Conservation (phyloP, 2,888 invertebrate genomes). For the Lasioglossum zephyrum region DNA sequence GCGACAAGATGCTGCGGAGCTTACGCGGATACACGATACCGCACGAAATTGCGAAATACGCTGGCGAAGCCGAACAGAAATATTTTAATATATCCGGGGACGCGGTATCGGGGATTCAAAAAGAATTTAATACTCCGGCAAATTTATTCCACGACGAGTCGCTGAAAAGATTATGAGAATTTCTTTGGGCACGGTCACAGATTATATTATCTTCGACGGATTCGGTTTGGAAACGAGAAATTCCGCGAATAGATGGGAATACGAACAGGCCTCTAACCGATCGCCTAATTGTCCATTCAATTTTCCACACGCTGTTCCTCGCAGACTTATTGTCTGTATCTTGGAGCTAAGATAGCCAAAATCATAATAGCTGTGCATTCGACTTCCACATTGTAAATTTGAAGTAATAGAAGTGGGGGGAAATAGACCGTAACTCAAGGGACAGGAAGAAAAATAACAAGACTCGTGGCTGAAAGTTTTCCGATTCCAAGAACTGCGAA, state of each 20-base stretch:
- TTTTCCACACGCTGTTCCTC: background rate
- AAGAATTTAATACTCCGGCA: constrained; percentile 2
- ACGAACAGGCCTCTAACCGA: background rate
- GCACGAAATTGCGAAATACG: constrained; percentile 30
- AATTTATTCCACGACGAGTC: constrained; percentile 1
- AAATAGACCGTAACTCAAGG: background rate
- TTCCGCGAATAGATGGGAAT: background rate
- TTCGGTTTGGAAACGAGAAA: background rate
- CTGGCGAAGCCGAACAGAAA: constrained; percentile 33
- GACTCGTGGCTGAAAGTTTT: background rate
- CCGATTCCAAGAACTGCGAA: background rate
- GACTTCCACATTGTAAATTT: background rate
- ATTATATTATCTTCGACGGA: background rate
- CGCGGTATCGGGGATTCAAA: background rate
- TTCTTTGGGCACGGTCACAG: background rate
- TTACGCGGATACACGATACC: constrained; percentile 8
- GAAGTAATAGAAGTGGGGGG: background rate
- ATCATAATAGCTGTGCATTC: background rate
- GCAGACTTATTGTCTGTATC: background rate
- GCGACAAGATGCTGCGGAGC: constrained; percentile 9
- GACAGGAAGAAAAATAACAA: background rate
- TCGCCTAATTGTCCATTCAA: background rate
- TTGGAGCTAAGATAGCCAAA: background rate
- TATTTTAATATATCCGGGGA: constrained; percentile 42
- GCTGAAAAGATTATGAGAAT: constrained; percentile 1